A percentile compares a stretch with the other conserved stretches of the same genome.
Conservation (phyloP, 2,113 vertebrate genomes). For the Eretmochelys imbricata region DNA sequence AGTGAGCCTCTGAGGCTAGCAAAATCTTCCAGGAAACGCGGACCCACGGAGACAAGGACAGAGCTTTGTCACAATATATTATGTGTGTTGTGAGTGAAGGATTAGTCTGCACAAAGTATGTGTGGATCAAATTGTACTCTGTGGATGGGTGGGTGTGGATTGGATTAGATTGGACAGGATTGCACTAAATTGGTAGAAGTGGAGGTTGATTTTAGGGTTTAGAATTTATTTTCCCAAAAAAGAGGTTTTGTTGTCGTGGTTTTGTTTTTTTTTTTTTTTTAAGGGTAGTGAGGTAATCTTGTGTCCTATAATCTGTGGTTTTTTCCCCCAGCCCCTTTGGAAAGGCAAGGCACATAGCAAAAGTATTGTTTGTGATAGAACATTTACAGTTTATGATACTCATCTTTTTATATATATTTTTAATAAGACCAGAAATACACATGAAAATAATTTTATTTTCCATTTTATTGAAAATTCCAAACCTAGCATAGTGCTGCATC, state of each 20-base stretch:
- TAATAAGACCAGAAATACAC: not conserved
- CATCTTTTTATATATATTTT: not conserved
- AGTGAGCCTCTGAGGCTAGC: too few species aligned
- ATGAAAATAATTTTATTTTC: not conserved
- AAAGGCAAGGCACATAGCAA: not conserved
- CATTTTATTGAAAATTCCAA: not conserved
- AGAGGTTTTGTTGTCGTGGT: not conserved
- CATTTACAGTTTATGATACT: not conserved
- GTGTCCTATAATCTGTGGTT: constrained; percentile 18
- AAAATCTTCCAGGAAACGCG: too few species aligned
- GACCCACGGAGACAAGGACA: too few species aligned
- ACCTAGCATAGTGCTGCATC: not conserved
- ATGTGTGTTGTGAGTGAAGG: not conserved
- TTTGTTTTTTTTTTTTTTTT: not conserved
- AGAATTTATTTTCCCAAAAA: not conserved
- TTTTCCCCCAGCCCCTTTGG: not conserved
- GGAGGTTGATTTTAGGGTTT: not conserved
- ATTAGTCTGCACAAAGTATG: not conserved
- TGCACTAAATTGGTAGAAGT: not conserved
- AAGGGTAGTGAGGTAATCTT: constrained; percentile 10
- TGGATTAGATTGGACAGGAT: not conserved
- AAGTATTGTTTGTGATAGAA: not conserved
- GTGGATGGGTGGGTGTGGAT: too few species aligned
- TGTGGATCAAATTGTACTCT: not conserved
- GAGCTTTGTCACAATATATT: not conserved